These are phyloP conservation scores for Acanthurus lineatus DNA, from an alignment of 2,797 vertebrate genomes.

Conservation along the genomic window DNA sequence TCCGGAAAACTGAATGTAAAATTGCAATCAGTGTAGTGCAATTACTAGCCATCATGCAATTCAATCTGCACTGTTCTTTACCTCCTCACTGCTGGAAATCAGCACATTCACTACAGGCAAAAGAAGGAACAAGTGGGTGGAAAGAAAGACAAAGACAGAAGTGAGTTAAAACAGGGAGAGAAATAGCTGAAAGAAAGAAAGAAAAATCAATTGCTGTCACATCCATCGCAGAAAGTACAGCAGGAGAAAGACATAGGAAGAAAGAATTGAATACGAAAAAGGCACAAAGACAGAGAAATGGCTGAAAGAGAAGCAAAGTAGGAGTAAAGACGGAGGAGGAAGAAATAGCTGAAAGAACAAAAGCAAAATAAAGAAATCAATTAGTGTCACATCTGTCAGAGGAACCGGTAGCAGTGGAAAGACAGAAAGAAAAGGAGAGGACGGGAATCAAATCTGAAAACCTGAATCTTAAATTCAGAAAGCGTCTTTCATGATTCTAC, in stretches of 20 bases:
- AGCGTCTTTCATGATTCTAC: constrained; percentile 55
- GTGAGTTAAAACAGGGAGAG: constrained; percentile 15
- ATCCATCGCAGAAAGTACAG: constrained; percentile 33
- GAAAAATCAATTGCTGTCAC: constrained; percentile 43
- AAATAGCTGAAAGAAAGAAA: constrained; percentile 33
- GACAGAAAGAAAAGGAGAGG: constrained; percentile 42
- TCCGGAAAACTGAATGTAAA: constrained; percentile 78
- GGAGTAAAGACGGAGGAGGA: constrained; percentile 11
- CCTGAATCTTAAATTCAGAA: constrained; percentile 63
- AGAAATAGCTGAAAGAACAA: constrained; percentile 42
- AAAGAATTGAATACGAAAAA: constrained; percentile 16
- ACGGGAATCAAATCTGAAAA: constrained; percentile 51
- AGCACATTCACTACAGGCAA: constrained; percentile 41
- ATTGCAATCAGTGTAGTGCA: constrained; percentile 80
- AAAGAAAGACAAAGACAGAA: constrained; percentile 47
- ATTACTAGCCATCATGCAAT: constrained; percentile 76
- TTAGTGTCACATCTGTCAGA: constrained; percentile 35
- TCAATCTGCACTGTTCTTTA: constrained; percentile 57
- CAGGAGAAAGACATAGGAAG: neutral
- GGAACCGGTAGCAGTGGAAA: constrained; percentile 29
- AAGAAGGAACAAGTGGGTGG: constrained; percentile 52
- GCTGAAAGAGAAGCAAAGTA: constrained; percentile 22
- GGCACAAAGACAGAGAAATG: constrained; percentile 12
- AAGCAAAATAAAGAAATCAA: constrained; percentile 60
- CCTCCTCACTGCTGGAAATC: constrained; percentile 62